Conservation (phyloP, 2,113 vertebrate species). For the Siniperca chuatsi region DNA sequence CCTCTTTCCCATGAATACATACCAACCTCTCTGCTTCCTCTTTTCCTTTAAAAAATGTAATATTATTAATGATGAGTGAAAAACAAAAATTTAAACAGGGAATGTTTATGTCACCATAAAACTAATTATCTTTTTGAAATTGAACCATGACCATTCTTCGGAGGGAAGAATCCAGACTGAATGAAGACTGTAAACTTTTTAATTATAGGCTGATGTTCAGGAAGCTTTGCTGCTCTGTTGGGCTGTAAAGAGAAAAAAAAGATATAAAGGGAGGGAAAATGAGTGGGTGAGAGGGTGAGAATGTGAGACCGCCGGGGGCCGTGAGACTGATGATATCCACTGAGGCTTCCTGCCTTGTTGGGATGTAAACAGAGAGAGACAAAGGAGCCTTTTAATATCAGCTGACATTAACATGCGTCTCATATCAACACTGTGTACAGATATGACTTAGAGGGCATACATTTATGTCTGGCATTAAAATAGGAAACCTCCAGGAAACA, state of each 20-base stretch:
- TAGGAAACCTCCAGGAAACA: conserved; percentile 18
- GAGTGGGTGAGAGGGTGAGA: conserved; percentile 47
- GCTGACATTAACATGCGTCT: conserved; percentile 58
- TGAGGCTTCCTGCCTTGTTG: conserved; percentile 27
- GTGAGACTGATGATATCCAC: conserved; percentile 45
- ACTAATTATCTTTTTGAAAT: conserved; percentile 11
- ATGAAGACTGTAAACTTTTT: conserved; percentile 35
- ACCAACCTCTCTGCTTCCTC: neutral
- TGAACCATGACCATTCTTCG: neutral
- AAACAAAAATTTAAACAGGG: no score
- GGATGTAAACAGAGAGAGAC: conserved; percentile 56
- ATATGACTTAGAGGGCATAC: conserved; percentile 33
- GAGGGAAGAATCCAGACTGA: neutral
- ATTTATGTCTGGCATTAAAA: conserved; percentile 40
- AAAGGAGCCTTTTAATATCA: conserved; percentile 53
- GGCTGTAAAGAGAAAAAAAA: conserved; percentile 32
- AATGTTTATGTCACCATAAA: neutral
- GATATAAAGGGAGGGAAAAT: conserved; percentile 27
- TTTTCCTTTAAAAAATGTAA: neutral
- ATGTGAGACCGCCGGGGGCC: conserved; percentile 31
- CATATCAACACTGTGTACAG: conserved; percentile 19
- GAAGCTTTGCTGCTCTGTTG: conserved; percentile 14
- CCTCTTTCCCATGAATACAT: neutral
- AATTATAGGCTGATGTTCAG: conserved; percentile 46
- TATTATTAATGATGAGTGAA: neutral